These are phyloP conservation scores for Diadegma fenestrale DNA, from an alignment of 2,888 invertebrate genomes.

Conservation along the genomic window DNA sequence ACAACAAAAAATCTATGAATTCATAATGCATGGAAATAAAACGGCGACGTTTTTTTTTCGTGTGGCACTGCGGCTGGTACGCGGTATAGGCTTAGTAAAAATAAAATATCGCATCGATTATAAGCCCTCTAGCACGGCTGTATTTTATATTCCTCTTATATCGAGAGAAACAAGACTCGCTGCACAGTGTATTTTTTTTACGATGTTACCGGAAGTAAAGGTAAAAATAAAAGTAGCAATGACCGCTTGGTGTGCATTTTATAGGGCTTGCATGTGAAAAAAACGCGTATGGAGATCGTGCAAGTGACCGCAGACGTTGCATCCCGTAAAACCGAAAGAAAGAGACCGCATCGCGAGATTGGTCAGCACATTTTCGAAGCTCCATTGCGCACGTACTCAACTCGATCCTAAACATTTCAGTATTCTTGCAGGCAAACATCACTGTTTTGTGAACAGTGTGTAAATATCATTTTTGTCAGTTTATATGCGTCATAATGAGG, in stretches of 20 bases:
- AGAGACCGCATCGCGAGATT: conserved; percentile 78
- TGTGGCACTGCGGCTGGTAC: neutral
- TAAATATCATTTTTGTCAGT: conserved; percentile 79
- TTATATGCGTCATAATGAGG: conserved; percentile 78
- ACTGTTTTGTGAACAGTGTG: conserved; percentile 1
- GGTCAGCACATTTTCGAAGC: conserved; percentile 78
- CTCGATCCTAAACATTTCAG: conserved; percentile 22
- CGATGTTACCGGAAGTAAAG: conserved; percentile 1
- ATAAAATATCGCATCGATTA: conserved; percentile 73
- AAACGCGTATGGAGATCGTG: conserved; percentile 21
- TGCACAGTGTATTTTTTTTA: neutral
- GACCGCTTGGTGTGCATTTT: conserved; percentile 6
- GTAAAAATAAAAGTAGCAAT: neutral
- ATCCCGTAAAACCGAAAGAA: conserved; percentile 26
- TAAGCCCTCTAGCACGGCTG: conserved; percentile 48
- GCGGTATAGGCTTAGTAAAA: conserved; percentile 49
- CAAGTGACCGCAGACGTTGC: conserved; percentile 25
- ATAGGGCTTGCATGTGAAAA: neutral
- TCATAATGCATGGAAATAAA: conserved; percentile 76
- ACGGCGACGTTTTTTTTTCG: conserved; percentile 66
- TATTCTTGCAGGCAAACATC: neutral
- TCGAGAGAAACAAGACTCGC: neutral
- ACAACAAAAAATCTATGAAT: conserved; percentile 48
- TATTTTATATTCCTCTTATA: conserved; percentile 26
- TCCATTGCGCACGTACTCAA: conserved; percentile 7